Evolutionary conservation across 2,888 invertebrate species (phyloP).

Genomic region (Dryomyza anilis): DNA sequence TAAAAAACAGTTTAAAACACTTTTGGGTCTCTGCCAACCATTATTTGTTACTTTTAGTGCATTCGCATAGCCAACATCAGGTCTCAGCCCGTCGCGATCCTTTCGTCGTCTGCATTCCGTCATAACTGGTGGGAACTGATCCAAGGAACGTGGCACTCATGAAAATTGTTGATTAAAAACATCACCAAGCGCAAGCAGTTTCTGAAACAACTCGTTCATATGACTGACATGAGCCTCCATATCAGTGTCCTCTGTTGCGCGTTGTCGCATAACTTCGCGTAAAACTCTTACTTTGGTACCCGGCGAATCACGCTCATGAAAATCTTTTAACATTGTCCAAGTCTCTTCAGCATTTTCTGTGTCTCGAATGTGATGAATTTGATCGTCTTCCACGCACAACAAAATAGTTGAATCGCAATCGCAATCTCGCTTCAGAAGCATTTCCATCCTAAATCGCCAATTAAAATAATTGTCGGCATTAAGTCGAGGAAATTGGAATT

Average conservation of each 20-base stretch:
- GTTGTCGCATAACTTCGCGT: conserved; percentile 21
- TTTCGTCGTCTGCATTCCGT: conserved; percentile 25
- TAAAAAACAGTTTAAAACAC: conserved; percentile 19
- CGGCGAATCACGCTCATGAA: conserved; percentile 23
- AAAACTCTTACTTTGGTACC: conserved; percentile 24
- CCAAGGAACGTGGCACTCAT: conserved; percentile 20
- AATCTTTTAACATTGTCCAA: conserved; percentile 26
- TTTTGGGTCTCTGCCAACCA: not conserved
- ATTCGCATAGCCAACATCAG: no score
- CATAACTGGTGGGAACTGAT: conserved; percentile 26
- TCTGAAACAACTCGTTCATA: conserved; percentile 25
- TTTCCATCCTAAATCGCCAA: no score
- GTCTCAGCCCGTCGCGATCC: conserved; percentile 14
- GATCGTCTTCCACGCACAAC: conserved; percentile 27
- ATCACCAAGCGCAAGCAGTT: conserved; percentile 23
- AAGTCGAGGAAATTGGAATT: no score
- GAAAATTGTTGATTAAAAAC: conserved; percentile 19
- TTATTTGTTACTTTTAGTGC: conserved; percentile 1
- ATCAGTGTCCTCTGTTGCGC: conserved; percentile 24
- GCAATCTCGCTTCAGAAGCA: conserved; percentile 20
- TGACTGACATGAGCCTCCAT: conserved; percentile 22
- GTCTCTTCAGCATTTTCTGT: conserved; percentile 25
- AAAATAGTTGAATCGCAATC: conserved; percentile 23
- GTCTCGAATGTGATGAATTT: conserved; percentile 24
- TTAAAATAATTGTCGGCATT: no score